Conservation (phyloP, 2,113 vertebrate species). For the Poecile atricapillus region DNA sequence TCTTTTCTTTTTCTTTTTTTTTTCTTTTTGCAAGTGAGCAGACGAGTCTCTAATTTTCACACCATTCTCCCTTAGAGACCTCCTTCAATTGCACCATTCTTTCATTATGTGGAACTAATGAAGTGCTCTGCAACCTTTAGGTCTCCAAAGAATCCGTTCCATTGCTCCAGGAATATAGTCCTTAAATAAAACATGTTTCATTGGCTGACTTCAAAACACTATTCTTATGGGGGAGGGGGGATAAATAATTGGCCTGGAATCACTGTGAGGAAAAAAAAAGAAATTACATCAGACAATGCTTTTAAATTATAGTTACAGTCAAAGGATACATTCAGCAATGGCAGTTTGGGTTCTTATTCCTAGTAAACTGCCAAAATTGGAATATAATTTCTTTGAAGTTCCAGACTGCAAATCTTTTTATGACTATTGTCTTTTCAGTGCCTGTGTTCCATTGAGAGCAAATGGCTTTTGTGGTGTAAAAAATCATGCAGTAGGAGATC, state of each 20-base stretch:
- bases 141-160: constrained; percentile 69
- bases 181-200: constrained; percentile 79
- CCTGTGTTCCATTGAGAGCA: neutral
- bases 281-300: constrained; percentile 31
- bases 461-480: neutral
- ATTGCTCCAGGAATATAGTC: constrained; percentile 65
- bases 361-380: neutral
- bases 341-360: neutral
- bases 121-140: constrained; percentile 72
- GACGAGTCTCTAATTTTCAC: constrained; percentile 74
- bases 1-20: neutral
- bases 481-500: constrained; percentile 32
- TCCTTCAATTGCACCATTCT: constrained; percentile 75
- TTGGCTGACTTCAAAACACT: constrained; percentile 80
- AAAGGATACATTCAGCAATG: constrained; percentile 21
- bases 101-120: constrained; percentile 79
- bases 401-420: neutral
- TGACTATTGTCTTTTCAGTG: neutral
- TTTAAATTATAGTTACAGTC: constrained; percentile 40
- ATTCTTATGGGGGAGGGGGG: constrained; percentile 15
- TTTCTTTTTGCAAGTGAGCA: constrained; percentile 63
- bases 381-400: neutral
- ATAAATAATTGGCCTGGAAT: constrained; percentile 57
- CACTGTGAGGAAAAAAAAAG: constrained; percentile 10
- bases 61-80: constrained; percentile 68